These are phyloP conservation scores for Plodia interpunctella DNA, from an alignment of 1,140 invertebrate genomes.

Conservation along the genomic window DNA sequence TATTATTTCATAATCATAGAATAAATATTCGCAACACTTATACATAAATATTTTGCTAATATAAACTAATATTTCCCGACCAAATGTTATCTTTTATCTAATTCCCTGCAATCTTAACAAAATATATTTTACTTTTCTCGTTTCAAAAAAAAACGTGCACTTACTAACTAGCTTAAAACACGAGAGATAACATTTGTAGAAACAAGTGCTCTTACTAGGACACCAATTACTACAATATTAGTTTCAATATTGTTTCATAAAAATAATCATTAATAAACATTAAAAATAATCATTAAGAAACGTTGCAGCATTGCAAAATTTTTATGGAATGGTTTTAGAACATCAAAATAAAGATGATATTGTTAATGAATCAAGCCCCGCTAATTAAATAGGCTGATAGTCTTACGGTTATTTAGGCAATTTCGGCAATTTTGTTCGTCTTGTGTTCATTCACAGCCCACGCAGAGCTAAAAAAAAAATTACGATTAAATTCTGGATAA, in stretches of 20 bases:
- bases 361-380: constrained; percentile 16
- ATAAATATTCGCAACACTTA: neutral
- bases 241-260: neutral
- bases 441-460: constrained; percentile 26
- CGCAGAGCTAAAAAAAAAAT: constrained; percentile 36
- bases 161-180: too few relatives aligned
- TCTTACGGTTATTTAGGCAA: constrained; percentile 11
- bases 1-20: too few relatives aligned
- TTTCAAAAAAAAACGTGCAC: too few relatives aligned
- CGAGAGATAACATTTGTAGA: too few relatives aligned
- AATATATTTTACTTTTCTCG: too few relatives aligned
- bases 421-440: neutral
- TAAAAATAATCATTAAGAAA: constrained; percentile 1
- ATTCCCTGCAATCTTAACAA: too few relatives aligned
- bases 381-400: constrained; percentile 15
- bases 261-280: neutral
- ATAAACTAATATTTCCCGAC: constrained; percentile 8
- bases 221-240: neutral
- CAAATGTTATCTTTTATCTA: neutral
- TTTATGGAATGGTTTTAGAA: constrained; percentile 38
- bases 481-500: too few relatives aligned
- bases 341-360: constrained; percentile 25
- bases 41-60: constrained; percentile 12
- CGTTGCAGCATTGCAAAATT: constrained; percentile 9
- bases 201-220: too few relatives aligned